Conservation (phyloP, 2,888 invertebrate genomes). For the Campaea margaritaria region DNA sequence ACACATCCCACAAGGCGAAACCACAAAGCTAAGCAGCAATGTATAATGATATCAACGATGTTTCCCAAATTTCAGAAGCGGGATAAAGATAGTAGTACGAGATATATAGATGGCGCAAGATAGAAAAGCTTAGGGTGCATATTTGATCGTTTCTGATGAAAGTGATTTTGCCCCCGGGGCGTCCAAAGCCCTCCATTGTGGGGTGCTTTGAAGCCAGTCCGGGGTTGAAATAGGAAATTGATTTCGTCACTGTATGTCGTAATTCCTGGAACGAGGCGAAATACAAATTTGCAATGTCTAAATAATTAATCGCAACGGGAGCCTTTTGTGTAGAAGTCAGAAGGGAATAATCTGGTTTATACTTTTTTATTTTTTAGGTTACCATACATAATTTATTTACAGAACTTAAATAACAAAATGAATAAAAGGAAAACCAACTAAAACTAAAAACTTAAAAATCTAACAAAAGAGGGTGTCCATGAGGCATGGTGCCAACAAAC, state of each 20-base stretch:
- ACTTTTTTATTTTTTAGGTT: background rate
- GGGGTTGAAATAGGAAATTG: slow-evolving; percentile 43
- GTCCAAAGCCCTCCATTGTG: slow-evolving; percentile 48
- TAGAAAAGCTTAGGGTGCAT: slow-evolving; percentile 75
- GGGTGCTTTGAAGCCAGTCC: slow-evolving; percentile 40
- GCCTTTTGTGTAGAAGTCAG: slow-evolving; percentile 18
- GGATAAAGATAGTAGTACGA: slow-evolving; percentile 37
- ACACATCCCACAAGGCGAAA: background rate
- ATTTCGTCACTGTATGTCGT: slow-evolving; percentile 34
- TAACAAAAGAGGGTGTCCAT: no score
- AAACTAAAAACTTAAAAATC: no score
- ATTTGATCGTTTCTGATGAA: slow-evolving; percentile 72
- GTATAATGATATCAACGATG: slow-evolving; percentile 4
- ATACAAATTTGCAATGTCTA: slow-evolving; percentile 21
- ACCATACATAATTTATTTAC: no score
- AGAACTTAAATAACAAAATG: no score
- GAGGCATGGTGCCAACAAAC: no score
- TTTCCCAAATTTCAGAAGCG: background rate
- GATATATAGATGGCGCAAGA: slow-evolving; percentile 64
- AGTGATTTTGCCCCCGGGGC: slow-evolving; percentile 46
- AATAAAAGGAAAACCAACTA: no score
- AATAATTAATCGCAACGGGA: slow-evolving; percentile 26
- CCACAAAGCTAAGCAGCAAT: slow-evolving; percentile 25
- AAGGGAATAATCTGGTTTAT: background rate
- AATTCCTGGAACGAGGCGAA: slow-evolving; percentile 18